A percentile compares a stretch with the other conserved stretches of the same genome.
Conservation (phyloP, 2,797 vertebrate genomes). For the Hoplostethus mediterraneus region DNA sequence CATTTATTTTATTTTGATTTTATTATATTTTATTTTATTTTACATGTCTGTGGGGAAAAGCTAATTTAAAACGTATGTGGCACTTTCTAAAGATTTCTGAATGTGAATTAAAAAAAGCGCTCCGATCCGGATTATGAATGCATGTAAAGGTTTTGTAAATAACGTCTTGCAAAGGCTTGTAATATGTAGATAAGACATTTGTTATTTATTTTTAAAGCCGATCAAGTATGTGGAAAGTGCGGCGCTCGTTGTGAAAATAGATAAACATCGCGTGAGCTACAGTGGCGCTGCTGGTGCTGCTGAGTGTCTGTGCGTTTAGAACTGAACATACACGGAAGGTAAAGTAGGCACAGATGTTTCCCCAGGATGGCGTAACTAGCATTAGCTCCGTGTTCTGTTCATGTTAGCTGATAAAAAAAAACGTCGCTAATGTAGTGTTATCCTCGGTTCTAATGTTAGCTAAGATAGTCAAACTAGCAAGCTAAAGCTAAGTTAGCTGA, state of each 20-base stretch:
- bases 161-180: background rate
- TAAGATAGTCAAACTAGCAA: slow-evolving; percentile 38
- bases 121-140: no score
- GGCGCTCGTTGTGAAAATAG: background rate
- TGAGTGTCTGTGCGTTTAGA: background rate
- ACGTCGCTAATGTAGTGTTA: background rate
- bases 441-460: slow-evolving; percentile 16
- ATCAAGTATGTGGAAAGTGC: slow-evolving; percentile 65
- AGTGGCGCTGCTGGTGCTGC: background rate
- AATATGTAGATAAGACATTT: background rate
- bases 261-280: slow-evolving; percentile 44
- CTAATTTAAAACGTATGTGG: background rate
- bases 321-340: no score
- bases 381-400: background rate
- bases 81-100: slow-evolving; percentile 49
- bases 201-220: background rate
- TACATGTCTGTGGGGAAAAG: no score
- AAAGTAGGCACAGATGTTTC: background rate
- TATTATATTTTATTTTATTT: background rate
- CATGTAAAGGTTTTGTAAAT: background rate
- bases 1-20: background rate
- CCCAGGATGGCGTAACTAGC: background rate
- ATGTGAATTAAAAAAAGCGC: background rate
- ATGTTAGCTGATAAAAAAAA: no score
- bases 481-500: slow-evolving; percentile 16